Percentiles rank a stretch among this genome's conserved stretches.
Conservation (phyloP, 2,888 invertebrate genomes). For the Lithophane socia region DNA sequence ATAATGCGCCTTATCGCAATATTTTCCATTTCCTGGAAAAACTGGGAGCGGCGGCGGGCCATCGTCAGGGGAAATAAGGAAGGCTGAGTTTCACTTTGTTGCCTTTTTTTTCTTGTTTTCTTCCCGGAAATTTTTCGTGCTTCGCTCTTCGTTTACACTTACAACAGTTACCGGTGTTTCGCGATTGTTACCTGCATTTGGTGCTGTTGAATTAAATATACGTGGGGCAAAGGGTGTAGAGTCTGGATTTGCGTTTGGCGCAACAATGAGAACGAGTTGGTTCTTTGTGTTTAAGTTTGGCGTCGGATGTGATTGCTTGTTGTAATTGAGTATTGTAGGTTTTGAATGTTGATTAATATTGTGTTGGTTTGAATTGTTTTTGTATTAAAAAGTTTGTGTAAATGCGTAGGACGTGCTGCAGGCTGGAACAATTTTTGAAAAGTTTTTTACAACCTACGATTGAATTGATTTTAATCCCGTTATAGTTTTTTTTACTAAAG, state of each 20-base stretch:
- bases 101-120: constrained; percentile 81
- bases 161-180: constrained; percentile 87
- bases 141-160: constrained; percentile 89
- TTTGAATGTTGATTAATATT: constrained; percentile 35
- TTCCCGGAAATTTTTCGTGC: constrained; percentile 83
- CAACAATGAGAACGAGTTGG: constrained; percentile 82
- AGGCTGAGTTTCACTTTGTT: constrained; percentile 90
- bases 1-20: constrained; percentile 91
- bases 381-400: not conserved
- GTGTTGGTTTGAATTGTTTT: constrained; percentile 6
- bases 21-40: constrained; percentile 90
- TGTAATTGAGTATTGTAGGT: constrained; percentile 49
- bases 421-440: no score
- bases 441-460: no score
- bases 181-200: constrained; percentile 87
- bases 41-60: constrained; percentile 83
- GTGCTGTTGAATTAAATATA: constrained; percentile 88
- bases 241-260: constrained; percentile 89
- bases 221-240: constrained; percentile 85
- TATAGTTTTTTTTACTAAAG: not conserved
- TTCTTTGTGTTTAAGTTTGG: constrained; percentile 73
- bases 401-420: not conserved
- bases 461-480: not conserved
- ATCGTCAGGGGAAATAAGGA: constrained; percentile 90
- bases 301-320: constrained; percentile 72